A percentile compares a stretch with the other conserved stretches of the same genome.
These are phyloP conservation scores for Drosophila tristis DNA, from an alignment of 1,140 invertebrate genomes.

Conservation along the genomic window DNA sequence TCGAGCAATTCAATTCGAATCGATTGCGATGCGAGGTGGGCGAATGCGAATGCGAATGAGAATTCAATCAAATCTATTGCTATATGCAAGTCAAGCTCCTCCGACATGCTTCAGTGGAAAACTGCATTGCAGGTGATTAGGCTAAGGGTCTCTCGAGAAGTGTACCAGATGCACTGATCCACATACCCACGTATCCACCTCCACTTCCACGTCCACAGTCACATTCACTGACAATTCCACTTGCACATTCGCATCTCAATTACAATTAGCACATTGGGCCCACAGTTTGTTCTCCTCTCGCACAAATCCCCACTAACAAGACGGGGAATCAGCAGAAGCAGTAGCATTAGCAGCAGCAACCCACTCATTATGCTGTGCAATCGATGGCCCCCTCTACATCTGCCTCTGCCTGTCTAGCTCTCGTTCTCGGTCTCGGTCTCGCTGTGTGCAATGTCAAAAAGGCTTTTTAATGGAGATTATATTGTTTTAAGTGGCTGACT, in stretches of 20 bases:
- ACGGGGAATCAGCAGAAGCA: constrained; percentile 2
- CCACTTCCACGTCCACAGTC: constrained; percentile 13
- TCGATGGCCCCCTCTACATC: constrained; percentile 33
- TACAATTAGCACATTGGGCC: constrained; percentile 57
- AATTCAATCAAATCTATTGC: constrained; percentile 35
- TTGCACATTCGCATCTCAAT: constrained; percentile 50
- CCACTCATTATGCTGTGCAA: constrained; percentile 59
- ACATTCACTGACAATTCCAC: constrained; percentile 15
- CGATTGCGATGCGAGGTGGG: neutral
- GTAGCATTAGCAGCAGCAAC: constrained; percentile 7
- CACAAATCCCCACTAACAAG: constrained; percentile 46
- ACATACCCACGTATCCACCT: neutral
- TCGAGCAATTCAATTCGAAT: constrained; percentile 26
- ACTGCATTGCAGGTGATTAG: constrained; percentile 54
- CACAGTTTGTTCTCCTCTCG: constrained; percentile 42
- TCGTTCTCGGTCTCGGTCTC: constrained; percentile 2
- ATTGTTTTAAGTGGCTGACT: constrained; percentile 78
- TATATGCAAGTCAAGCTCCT: constrained; percentile 39
- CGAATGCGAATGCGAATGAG: constrained; percentile 7
- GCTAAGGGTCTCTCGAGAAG: constrained; percentile 52
- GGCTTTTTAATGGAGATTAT: constrained; percentile 83
- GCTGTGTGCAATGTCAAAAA: constrained; percentile 75
- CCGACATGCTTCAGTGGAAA: constrained; percentile 47
- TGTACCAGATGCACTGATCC: constrained; percentile 36
- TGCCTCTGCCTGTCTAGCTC: constrained; percentile 8